phyloP scores from a whole-genome alignment of 23 tunicate genomes.

The Oikopleura albicans region DNA sequence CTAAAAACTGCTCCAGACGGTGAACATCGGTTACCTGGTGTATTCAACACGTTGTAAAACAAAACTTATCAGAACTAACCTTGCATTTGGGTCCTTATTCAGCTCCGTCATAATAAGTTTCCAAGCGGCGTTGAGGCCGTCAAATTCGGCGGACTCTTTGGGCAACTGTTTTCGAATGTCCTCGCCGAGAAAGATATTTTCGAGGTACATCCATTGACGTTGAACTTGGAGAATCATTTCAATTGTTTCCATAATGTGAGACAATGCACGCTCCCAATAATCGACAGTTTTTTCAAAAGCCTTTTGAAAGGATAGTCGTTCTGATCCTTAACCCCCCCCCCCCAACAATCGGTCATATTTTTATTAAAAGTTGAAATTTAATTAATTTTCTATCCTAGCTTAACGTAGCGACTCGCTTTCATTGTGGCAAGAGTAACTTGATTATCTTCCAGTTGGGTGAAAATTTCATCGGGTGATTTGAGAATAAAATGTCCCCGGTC shows the following conservation, averaged over 20 bases:
- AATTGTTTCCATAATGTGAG: slow-evolving; percentile 62
- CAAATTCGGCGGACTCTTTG: slow-evolving; percentile 79
- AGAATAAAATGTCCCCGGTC: slow-evolving; percentile 86
- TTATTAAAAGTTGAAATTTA: too few species aligned
- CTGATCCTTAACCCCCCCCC: too few species aligned
- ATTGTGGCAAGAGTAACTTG: slow-evolving; percentile 84
- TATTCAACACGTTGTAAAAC: too few species aligned
- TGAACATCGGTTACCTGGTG: too few species aligned
- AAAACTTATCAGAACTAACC: too few species aligned
- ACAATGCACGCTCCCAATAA: slow-evolving; percentile 60
- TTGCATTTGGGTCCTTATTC: slow-evolving; percentile 65
- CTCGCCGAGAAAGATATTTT: slow-evolving; percentile 89
- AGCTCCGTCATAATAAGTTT: slow-evolving; percentile 64
- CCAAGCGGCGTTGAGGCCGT: slow-evolving; percentile 57
- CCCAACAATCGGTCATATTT: too few species aligned
- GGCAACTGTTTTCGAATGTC: slow-evolving; percentile 97
- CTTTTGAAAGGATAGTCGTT: too few species aligned
- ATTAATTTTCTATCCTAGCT: too few species aligned
- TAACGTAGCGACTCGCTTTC: slow-evolving; percentile 79
- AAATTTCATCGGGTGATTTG: slow-evolving; percentile 64
- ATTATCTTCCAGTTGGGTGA: slow-evolving; percentile 81
- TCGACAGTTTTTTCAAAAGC: slow-evolving; percentile 77
- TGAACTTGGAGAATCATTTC: slow-evolving; percentile 90
- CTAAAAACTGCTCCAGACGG: too few species aligned
- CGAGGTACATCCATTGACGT: slow-evolving; percentile 95